Conservation (phyloP, 1,140 invertebrate species). For the Philaenus spumarius region DNA sequence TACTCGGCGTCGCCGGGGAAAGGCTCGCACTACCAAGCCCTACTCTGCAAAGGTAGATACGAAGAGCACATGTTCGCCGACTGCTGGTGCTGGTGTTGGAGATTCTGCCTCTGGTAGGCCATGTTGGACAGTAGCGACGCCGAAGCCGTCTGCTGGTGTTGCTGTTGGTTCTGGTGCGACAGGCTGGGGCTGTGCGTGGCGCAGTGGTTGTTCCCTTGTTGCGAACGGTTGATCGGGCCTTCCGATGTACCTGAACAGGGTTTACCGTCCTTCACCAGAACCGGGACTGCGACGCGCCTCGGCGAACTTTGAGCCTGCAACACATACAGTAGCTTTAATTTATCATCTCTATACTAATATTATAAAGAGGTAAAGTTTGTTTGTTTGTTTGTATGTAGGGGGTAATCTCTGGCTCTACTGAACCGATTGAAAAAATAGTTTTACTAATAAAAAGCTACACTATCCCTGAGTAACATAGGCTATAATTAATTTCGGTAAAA, state of each 20-base stretch:
- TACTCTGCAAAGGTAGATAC: slow-evolving; percentile 75
- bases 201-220: slow-evolving; percentile 37
- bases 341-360: too few relatives aligned
- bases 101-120: slow-evolving; percentile 47
- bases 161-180: slow-evolving; percentile 38
- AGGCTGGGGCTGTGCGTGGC: slow-evolving; percentile 36
- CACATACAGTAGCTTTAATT: too few relatives aligned
- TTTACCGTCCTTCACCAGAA: slow-evolving; percentile 94
- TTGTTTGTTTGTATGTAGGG: too few relatives aligned
- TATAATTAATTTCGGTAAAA: too few relatives aligned
- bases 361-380: too few relatives aligned
- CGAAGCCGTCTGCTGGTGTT: slow-evolving; percentile 38
- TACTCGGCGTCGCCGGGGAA: slow-evolving; percentile 7
- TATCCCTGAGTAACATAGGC: too few relatives aligned
- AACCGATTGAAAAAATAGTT: too few relatives aligned
- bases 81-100: slow-evolving; percentile 47
- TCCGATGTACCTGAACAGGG: slow-evolving; percentile 53
- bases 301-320: slow-evolving; percentile 80
- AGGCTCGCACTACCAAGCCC: slow-evolving; percentile 63
- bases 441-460: too few relatives aligned
- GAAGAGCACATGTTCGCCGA: slow-evolving; percentile 60
- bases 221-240: slow-evolving; percentile 36
- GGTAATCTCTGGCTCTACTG: too few relatives aligned
- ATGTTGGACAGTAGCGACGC: slow-evolving; percentile 46
- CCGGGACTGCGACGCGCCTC: slow-evolving; percentile 86